phyloP scores from a whole-genome alignment of 2,113 vertebrate species.

The Platichthys stellatus region DNA sequence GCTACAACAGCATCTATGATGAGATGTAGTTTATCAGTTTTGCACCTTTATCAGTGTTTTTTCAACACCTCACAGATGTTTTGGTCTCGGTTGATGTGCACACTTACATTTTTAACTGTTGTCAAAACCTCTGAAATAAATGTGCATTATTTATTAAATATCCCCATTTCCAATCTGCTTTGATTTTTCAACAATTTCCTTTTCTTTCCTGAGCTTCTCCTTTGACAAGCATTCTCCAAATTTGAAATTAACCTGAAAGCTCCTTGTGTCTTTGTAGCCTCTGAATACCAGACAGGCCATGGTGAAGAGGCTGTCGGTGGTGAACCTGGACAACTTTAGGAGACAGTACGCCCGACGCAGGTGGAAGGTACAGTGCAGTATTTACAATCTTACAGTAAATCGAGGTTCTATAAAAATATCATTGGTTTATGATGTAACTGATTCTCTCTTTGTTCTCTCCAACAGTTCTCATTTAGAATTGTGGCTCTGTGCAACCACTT shows the following conservation, averaged over 20 bases:
- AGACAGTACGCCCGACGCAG: conserved; percentile 89
- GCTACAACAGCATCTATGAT: conserved; percentile 22
- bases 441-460: conserved; percentile 24
- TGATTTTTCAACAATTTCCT: background rate
- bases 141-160: background rate
- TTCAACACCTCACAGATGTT: background rate
- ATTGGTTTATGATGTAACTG: background rate
- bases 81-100: background rate
- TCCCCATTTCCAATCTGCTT: background rate
- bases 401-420: background rate
- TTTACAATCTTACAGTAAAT: background rate
- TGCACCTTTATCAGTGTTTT: background rate
- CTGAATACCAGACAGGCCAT: conserved; percentile 88
- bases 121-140: conserved; percentile 60
- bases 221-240: background rate
- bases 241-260: background rate
- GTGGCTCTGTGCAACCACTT: conserved; percentile 94
- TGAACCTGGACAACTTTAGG: conserved; percentile 96
- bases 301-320: conserved; percentile 89
- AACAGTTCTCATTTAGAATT: conserved; percentile 90
- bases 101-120: conserved; percentile 25
- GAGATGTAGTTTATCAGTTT: conserved; percentile 20
- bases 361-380: conserved; percentile 89
- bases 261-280: conserved; percentile 82
- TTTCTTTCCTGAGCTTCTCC: background rate